Base-by-base conservation (phyloP, 2,888 invertebrate species). In the Nomada ferruginata region DNA sequence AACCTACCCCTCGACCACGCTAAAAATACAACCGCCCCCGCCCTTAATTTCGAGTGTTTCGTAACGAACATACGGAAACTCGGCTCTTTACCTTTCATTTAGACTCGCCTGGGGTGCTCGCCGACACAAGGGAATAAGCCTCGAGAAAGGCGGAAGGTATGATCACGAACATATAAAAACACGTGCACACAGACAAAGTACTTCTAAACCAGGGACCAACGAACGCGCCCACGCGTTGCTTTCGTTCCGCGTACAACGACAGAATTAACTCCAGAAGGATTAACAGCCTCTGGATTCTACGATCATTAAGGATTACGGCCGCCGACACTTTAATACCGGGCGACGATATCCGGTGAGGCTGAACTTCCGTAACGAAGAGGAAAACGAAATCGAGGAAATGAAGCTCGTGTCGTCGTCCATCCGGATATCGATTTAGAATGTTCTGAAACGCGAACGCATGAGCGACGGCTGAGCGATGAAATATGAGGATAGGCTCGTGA, bases 221-320 rank as follows among this genome's bases (percentile, higher is more conserved):
- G 29, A 13, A 36, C 36, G 44, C 53, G 9, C 36, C 75, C 47
- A 73, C 57, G 71, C 42, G 20, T n/a, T 11, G 18, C 44, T 53
- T 53, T 26, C 29, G 20, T 11, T 47, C 11, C 29, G 11, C 23
- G 26, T 9, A 18, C 23, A 26, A 50, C 36, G 75, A 47, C 55
- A 29, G 60, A 68, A 73, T 83, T 84, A 83, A 83, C 72, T 73
- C 69, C 47, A 29, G 66, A 65, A 13, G 55, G 70, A 76, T 79
- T 71, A 83, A 26, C 53, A 29, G 59, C 61, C 44, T 20, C 71
- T 9, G 60, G 60, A 55, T 50, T 59, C n/a, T 18, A 68, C 64
- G 74, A 73, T 79, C 85, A 77, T 84, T 85, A 84, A 53, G 55
- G 75, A 84, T 84, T 75, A 85, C 63, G 18, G 26, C 53, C 59